Evolutionary conservation across 2,888 invertebrate genomes (phyloP).

Genomic region (Acronicta aceris): DNA sequence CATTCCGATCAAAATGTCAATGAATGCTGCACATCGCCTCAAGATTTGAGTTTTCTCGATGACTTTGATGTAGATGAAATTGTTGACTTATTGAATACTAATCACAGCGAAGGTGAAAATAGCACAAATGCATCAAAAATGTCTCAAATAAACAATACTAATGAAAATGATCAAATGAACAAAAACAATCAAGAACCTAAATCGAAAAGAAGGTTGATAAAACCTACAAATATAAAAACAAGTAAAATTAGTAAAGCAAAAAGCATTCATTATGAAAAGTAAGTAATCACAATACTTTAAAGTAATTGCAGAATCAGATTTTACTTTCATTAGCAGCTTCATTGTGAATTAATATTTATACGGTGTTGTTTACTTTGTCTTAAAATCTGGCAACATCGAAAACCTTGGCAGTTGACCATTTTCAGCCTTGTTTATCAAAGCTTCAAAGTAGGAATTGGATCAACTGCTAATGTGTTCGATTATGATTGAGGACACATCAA

Average conservation of each 20-base stretch:
- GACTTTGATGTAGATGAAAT: slow-evolving; percentile 80
- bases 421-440: no score
- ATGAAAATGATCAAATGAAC: background rate
- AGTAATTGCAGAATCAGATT: slow-evolving; percentile 4
- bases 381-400: no score
- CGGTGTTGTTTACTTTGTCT: no score
- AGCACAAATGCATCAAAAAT: slow-evolving; percentile 4
- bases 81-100: slow-evolving; percentile 59
- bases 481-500: no score
- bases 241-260: slow-evolving; percentile 1
- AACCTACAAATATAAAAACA: background rate
- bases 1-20: slow-evolving; percentile 46
- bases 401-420: no score
- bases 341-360: no score
- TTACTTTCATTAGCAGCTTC: no score
- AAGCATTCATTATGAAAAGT: background rate
- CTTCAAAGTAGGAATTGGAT: no score
- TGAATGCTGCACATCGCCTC: slow-evolving; percentile 44
- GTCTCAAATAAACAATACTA: background rate
- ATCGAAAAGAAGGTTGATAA: background rate
- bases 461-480: no score
- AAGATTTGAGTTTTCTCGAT: slow-evolving; percentile 76
- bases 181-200: background rate
- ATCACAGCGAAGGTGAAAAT: slow-evolving; percentile 1
- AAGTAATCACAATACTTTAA: slow-evolving; percentile 3